Evolutionary conservation across 2,888 invertebrate genomes (phyloP), one percentile per base, ranked within the genome.

Genomic region (Tetragonula carbonaria): DNA sequence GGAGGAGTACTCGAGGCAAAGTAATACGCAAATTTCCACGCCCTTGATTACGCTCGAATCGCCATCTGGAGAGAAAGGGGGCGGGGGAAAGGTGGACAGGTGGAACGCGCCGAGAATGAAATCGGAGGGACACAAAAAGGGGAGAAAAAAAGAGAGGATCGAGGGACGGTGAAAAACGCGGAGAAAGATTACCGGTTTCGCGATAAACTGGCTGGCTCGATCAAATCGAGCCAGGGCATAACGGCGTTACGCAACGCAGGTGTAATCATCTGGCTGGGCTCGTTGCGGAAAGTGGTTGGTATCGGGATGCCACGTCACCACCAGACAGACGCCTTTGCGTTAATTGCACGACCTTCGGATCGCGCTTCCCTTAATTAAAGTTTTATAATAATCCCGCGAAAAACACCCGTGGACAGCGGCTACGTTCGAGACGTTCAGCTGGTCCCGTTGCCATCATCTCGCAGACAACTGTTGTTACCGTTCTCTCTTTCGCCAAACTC

Each of bases 231-330:
- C 81, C 80, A 74, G 74, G 86, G 82, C 89, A 85, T 90, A 90
- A 90, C 90, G 90, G 45, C 79, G 87, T 90, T 90, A 90, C 75
- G 88, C 90, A 90, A 90, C 85, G 83, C 91, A 91, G 88, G 91
- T 88, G 89, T 88, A 89, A 91, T 91, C 91, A 91, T 86, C 88
- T 88, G 70, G 71, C 84, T 45, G 53, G 82, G 86, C 75, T 85
- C 84, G 84, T 82, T 88, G n/a, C 38, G 88, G 74, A 84, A 80
- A 82, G 79, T 76, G 74, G 80, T 85, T 84, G 77, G 62, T 80
- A 78, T 86, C 80, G 86, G 84, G 88, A 86, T 86, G 16, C 2
- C 2, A 33, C 71, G 66, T 73, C 74, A 67, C 80, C 78, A 72
- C 63, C 81, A 73, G 71, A 63, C 63, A 73, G 73, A 63, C 63